Base-by-base conservation (phyloP, 2,888 invertebrate genomes). In the Barypeithes pellucidus region DNA sequence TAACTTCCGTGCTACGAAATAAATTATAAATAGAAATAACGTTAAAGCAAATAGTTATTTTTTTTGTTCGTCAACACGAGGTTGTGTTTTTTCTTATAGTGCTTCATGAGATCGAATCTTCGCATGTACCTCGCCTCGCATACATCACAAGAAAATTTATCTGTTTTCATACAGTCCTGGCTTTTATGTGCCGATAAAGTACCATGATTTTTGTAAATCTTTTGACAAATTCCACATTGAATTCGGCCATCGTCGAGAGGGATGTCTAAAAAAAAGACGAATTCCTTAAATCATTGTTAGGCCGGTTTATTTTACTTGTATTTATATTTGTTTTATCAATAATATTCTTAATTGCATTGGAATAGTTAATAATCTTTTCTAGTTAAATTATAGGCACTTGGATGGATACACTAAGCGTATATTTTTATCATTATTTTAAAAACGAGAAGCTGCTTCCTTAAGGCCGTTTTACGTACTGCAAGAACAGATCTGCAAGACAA, bases 121-220 rank as follows among this genome's bases (percentile, higher is more conserved):
- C 61, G 20, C 3, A 16, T 11, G 22, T 54, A 67, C 3, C 9
- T 4, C 0, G 16, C 33, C 0, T 33, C 3, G 16, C 54, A 57
- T 1, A 60, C 1, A n/a, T 67, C 66, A 47, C 71, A 71, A 12
- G 18, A 22, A 54, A 24, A 60, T n/a, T n/a, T 43, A 12, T 47
- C 50, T 24, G 20, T 45, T 24, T 65, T 57, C 45, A 20, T 24
- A 39, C 76, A 76, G 33, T 76, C 76, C 16, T 74, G 70, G 18
- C 33, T 68, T 29, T 24, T 20, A 41, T 76, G 76, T 5, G 73
- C 54, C 20, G 75, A 65, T 39, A 77, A 71, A n/a, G 72, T 75
- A 57, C 76, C 70, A 41, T 70, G 65, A 54, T 77, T 75, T 68
- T 79, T 77, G 65, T 79, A 79, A 18, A 71, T 41, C 61, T 77